Conservation (phyloP, 2,797 vertebrate species). For the Epinephelus malabaricus region DNA sequence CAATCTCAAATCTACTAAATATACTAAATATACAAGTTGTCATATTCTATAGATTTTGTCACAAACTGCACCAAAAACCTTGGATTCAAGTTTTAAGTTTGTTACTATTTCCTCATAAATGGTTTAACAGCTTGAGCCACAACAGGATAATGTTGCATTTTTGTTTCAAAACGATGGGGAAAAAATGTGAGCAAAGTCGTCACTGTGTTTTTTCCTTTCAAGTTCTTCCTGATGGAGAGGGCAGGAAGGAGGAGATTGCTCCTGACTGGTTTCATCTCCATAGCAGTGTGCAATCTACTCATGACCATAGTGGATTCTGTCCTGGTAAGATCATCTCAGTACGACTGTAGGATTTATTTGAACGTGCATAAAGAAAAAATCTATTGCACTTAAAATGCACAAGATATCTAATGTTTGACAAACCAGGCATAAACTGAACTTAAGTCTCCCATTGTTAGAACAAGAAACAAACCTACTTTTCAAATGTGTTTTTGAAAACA, state of each 20-base stretch:
- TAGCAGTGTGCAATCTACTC: conserved; percentile 80
- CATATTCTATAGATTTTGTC: conserved; percentile 14
- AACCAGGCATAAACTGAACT: background rate
- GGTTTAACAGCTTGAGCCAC: conserved; percentile 27
- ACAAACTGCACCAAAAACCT: conserved; percentile 11
- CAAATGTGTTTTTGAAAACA: background rate
- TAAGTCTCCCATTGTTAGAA: background rate
- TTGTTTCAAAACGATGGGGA: background rate
- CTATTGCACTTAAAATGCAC: too few relatives aligned
- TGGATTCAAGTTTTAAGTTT: background rate
- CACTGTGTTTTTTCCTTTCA: conserved; percentile 25
- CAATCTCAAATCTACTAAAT: background rate
- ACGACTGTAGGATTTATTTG: background rate
- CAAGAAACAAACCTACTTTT: background rate
- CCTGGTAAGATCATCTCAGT: conserved; percentile 74
- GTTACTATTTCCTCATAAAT: background rate
- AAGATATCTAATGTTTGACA: background rate
- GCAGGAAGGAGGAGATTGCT: conserved; percentile 77
- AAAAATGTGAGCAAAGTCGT: conserved; percentile 17
- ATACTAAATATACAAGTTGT: background rate
- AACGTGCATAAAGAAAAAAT: background rate
- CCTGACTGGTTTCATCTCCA: conserved; percentile 78
- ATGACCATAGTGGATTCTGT: conserved; percentile 84
- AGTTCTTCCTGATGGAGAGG: conserved; percentile 84
- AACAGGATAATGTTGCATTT: conserved; percentile 30